Evolutionary conservation across 2,113 vertebrate species (phyloP), one percentile per base, ranked within the genome.

Genomic region (Labeo rohita): DNA sequence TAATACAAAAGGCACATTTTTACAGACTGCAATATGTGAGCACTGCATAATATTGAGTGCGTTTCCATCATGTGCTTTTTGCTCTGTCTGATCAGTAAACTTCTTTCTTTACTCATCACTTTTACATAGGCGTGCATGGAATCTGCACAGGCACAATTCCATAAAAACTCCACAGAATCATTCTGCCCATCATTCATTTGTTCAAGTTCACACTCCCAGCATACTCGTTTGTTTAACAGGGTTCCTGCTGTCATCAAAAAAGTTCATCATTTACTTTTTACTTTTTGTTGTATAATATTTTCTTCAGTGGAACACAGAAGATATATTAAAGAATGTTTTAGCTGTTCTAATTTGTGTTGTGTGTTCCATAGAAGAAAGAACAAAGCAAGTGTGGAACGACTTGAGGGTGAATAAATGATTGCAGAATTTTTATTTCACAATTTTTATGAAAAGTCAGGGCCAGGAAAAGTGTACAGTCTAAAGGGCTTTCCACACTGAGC

Each of bases 51-150:
- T 21, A 65, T 49, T 13, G 4, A 49, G 12, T 65, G 47, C 15
- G 47, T 80, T 47, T 80, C n/a, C 3, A 49, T 65, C 77, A 15
- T 63, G 6, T 63, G 36, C 78, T 79, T 36, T 79, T 73, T 47
- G 43, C 39, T 66, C 28, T 28, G 63, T 75, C 13, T 77, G 49
- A 63, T 23, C 54, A 8, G 77, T 59, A 43, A 56, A 61, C 21
- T 80, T 45, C 7, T 39, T 47, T 63, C 56, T 80, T 47, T 47
- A 23, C 78, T 65, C 15, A 10, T 21, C 28, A 34, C 16, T 21
- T 56, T 39, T 52, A 54, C 13, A 54, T 36, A 78, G 15, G 9
- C 13, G 4, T 47, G 59, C 56, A 47, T 65, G 56, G 4, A 54
- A 80, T 80, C 59, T 63, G 39, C 18, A 13, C 76, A 6, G 34